Percentiles rank a stretch among this genome's conserved stretches.
These are phyloP conservation scores for Scaptodrosophila latifasciaeformis DNA, from an alignment of 2,888 invertebrate genomes.

Conservation along the genomic window DNA sequence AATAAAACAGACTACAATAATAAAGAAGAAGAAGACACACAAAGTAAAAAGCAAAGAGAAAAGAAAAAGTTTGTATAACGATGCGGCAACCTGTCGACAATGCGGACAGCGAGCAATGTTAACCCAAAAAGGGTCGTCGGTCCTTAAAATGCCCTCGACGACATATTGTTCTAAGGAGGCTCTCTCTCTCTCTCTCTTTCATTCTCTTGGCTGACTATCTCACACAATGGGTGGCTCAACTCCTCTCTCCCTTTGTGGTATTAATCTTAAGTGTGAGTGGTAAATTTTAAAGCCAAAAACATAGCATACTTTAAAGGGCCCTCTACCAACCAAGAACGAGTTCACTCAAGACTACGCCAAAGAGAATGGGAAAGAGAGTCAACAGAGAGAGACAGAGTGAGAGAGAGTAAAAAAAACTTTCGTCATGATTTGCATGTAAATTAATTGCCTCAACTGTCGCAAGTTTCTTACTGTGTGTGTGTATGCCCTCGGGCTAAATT, in stretches of 20 bases:
- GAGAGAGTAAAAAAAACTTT: slow-evolving; percentile 39
- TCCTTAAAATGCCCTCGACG: slow-evolving; percentile 6
- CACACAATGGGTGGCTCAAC: slow-evolving; percentile 46
- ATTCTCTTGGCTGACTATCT: no score
- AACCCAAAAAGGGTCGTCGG: slow-evolving; percentile 59
- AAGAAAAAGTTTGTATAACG: slow-evolving; percentile 39
- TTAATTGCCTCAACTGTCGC: slow-evolving; percentile 70
- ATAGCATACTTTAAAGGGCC: slow-evolving; percentile 35
- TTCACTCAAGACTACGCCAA: not conserved
- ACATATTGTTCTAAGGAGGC: slow-evolving; percentile 63
- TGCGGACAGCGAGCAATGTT: slow-evolving; percentile 36
- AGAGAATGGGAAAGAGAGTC: not conserved
- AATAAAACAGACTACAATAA: not conserved
- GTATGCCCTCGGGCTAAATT: slow-evolving; percentile 32
- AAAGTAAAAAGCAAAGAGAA: slow-evolving; percentile 28
- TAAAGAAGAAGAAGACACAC: slow-evolving; percentile 9
- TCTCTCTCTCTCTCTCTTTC: no score
- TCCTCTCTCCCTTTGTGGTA: slow-evolving; percentile 17
- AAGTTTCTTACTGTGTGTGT: slow-evolving; percentile 41
- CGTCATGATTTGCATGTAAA: slow-evolving; percentile 71
- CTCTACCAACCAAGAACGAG: no score
- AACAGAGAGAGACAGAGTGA: not conserved
- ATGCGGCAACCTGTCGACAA: slow-evolving; percentile 63
- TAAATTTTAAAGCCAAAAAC: slow-evolving; percentile 1
- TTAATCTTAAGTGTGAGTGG: not conserved